Percentiles rank a stretch among this genome's conserved stretches.
phyloP scores from a whole-genome alignment of 2,797 vertebrate genomes.

The Malacoraja senta region DNA sequence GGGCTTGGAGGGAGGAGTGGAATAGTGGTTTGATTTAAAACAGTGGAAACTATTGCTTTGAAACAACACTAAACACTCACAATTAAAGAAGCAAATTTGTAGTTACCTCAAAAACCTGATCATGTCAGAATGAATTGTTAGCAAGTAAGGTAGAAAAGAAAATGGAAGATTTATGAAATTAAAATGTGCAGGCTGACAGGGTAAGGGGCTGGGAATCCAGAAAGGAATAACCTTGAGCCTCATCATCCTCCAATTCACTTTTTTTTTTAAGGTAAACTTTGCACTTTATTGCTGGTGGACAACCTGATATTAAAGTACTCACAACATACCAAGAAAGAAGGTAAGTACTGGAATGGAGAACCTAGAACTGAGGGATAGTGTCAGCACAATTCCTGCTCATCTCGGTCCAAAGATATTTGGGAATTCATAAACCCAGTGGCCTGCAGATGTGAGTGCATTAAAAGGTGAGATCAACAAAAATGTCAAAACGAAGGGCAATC shows the following conservation, averaged over 20 bases:
- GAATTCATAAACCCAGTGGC: too few species aligned
- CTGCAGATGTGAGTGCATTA: too few species aligned
- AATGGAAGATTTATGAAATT: not conserved
- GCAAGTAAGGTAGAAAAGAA: not conserved
- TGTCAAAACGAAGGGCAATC: too few species aligned
- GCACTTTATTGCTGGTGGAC: not conserved
- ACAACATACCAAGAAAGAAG: not conserved
- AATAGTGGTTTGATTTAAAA: not conserved
- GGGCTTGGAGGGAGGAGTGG: not conserved
- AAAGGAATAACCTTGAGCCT: not conserved
- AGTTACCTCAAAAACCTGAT: too few species aligned
- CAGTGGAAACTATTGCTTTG: not conserved
- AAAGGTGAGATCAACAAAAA: too few species aligned
- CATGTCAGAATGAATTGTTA: not conserved
- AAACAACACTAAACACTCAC: not conserved
- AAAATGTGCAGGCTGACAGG: not conserved
- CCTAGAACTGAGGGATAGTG: too few species aligned
- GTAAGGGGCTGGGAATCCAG: not conserved
- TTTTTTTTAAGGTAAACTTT: not conserved
- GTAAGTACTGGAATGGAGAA: too few species aligned
- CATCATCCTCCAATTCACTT: not conserved
- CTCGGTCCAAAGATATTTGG: too few species aligned
- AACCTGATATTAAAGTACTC: not conserved
- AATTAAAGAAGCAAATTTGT: too few species aligned
- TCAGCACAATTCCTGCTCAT: too few species aligned